Base-by-base conservation (phyloP, 35 echinoderm and acorn worm species). In the Hemicentrotus pulcherrimus region DNA sequence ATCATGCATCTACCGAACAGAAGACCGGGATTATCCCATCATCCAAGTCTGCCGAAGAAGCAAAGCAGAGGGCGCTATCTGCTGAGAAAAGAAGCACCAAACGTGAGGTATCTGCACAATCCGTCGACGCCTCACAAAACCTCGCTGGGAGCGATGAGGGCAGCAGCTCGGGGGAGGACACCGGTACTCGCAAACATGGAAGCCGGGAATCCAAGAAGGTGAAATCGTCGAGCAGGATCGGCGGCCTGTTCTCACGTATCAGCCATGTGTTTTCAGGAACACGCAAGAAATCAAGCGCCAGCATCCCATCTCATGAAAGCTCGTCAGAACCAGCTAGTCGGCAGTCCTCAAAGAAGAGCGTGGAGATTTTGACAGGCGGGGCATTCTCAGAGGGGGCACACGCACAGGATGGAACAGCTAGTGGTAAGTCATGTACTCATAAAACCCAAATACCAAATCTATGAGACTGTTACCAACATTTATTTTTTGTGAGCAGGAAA, bases 271-370 rank as follows among this genome's bases (percentile, higher is more conserved):
- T 93, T 58, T 93, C 91, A 30, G 32, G 32, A 14, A 50, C 91
- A 28, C 91, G 47, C 46, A 47, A 47, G 46, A n/a, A 91, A 3
- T 93, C 91, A 6, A 93, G 14, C 16, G 46, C 46, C 10, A 93
- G 91, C 91, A 18, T 33, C 88, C 88, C 88, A 11, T 90, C 88
- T 24, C 91, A 93, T 24, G 91, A 93, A 33, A 93, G 91, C 48
- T 48, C 91, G 3, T 93, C 91, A 31, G 91, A 93, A n/a, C 91
- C 91, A 14, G 91, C 91, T 13, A 93, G 91, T 58, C 91, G 91
- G 48, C 91, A 58, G 91, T 31, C 46, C 28, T 93, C 91, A 5
- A 93, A 93, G 47, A 93, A 93, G 46, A 93, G 91, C 47, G 31
- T 93, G 9, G 47, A 58, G 88, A 32, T 19, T 11, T 5, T 90